Evolutionary conservation across 2,797 vertebrate genomes (phyloP).

Genomic region (Microctenopoma stevenorrisi): DNA sequence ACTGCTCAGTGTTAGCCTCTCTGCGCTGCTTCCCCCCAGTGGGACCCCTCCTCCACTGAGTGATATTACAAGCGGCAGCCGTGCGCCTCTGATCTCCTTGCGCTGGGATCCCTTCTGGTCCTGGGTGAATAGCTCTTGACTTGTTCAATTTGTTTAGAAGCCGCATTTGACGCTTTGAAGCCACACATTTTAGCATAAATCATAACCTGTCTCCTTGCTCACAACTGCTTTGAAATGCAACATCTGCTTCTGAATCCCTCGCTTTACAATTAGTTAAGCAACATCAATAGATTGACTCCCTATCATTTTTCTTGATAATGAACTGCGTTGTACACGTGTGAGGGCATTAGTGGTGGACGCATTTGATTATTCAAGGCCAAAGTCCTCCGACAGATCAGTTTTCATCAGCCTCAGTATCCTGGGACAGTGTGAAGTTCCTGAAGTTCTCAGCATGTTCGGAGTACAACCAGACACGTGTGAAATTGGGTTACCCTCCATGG

Average conservation of each 20-base stretch:
- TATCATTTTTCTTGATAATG: slow-evolving; percentile 84
- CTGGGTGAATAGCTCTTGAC: slow-evolving; percentile 90
- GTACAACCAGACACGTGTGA: slow-evolving; percentile 62
- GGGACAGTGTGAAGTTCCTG: slow-evolving; percentile 37
- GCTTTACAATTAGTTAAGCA: slow-evolving; percentile 88
- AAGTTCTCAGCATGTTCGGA: slow-evolving; percentile 56
- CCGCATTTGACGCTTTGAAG: slow-evolving; percentile 89
- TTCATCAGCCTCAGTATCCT: slow-evolving; percentile 7
- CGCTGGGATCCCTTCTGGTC: slow-evolving; percentile 82
- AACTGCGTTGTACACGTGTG: slow-evolving; percentile 76
- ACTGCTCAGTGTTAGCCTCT: slow-evolving; percentile 76
- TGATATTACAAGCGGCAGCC: slow-evolving; percentile 90
- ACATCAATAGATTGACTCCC: slow-evolving; percentile 87
- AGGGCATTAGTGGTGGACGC: slow-evolving; percentile 54
- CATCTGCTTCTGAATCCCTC: slow-evolving; percentile 87
- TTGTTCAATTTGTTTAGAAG: slow-evolving; percentile 93
- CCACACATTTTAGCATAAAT: slow-evolving; percentile 91
- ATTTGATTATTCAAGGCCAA: slow-evolving; percentile 63
- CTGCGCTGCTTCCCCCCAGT: slow-evolving; percentile 74
- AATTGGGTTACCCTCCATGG: slow-evolving; percentile 76
- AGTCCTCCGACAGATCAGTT: slow-evolving; percentile 59
- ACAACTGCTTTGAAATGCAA: slow-evolving; percentile 89
- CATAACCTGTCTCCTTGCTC: slow-evolving; percentile 88
- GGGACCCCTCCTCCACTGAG: slow-evolving; percentile 85
- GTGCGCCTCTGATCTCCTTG: slow-evolving; percentile 84